These are phyloP conservation scores for Pristis pectinata DNA, from an alignment of 2,797 vertebrate species.

Conservation along the genomic window DNA sequence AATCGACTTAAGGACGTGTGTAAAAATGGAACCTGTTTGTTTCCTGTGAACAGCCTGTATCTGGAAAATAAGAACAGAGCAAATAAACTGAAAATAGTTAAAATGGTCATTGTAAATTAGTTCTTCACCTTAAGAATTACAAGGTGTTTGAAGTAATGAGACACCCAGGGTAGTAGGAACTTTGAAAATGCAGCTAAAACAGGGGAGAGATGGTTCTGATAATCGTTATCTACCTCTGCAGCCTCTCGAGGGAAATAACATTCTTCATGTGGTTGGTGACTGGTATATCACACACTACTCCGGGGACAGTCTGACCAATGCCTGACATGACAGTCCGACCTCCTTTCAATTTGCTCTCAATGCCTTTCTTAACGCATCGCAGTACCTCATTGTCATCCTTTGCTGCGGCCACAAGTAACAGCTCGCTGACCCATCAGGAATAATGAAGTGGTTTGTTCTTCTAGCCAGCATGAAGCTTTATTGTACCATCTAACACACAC, in stretches of 20 bases:
- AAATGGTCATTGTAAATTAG: not conserved
- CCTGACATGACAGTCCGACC: not conserved
- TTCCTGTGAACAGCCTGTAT: too few species aligned
- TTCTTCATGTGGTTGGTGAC: not conserved
- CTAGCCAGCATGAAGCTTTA: not conserved
- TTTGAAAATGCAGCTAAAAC: not conserved
- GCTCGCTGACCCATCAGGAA: not conserved
- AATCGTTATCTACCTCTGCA: not conserved
- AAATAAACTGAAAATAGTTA: not conserved
- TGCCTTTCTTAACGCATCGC: not conserved
- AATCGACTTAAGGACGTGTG: too few species aligned
- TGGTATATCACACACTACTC: not conserved
- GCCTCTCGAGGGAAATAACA: not conserved
- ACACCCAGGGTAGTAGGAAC: not conserved
- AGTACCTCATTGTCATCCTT: not conserved
- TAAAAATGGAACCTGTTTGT: too few species aligned
- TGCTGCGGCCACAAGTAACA: not conserved
- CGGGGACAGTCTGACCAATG: not conserved
- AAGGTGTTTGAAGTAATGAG: not conserved
- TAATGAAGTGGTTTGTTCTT: not conserved
- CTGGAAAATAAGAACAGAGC: not conserved
- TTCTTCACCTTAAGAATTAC: not conserved
- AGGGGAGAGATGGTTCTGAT: not conserved
- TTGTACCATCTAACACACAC: not conserved
- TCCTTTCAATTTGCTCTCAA: not conserved